These are phyloP conservation scores for Nothoprocta pentlandii DNA, from an alignment of 2,113 vertebrate species.

Conservation along the genomic window DNA sequence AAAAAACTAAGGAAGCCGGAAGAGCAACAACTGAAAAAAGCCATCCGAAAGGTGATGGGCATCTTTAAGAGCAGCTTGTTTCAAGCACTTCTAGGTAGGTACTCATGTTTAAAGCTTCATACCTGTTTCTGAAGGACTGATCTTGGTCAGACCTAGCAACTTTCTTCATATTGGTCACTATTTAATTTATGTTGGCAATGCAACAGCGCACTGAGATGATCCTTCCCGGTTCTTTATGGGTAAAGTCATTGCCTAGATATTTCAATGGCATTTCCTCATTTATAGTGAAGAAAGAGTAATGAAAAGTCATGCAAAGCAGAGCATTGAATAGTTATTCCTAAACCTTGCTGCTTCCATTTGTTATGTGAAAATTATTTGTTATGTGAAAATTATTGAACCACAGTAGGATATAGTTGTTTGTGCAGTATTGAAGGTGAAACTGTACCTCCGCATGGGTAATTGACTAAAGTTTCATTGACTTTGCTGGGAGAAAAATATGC, in stretches of 20 bases:
- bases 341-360: background rate
- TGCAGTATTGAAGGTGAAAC: background rate
- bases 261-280: background rate
- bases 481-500: background rate
- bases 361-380: background rate
- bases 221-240: background rate
- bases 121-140: background rate
- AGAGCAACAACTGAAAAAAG: slow-evolving; percentile 90
- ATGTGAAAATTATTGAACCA: background rate
- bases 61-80: slow-evolving; percentile 96
- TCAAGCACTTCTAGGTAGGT: slow-evolving; percentile 94
- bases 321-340: background rate
- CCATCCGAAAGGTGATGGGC: slow-evolving; percentile 91
- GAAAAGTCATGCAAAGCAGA: background rate
- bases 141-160: background rate
- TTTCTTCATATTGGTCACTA: background rate
- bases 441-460: background rate
- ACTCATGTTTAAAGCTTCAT: slow-evolving; percentile 10
- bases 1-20: slow-evolving; percentile 90
- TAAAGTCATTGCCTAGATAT: background rate
- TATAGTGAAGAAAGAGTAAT: background rate
- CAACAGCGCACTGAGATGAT: background rate
- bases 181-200: background rate
- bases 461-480: background rate
- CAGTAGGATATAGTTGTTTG: background rate